phyloP scores from a whole-genome alignment of 2,888 invertebrate species.

The Cephus pygmeus region DNA sequence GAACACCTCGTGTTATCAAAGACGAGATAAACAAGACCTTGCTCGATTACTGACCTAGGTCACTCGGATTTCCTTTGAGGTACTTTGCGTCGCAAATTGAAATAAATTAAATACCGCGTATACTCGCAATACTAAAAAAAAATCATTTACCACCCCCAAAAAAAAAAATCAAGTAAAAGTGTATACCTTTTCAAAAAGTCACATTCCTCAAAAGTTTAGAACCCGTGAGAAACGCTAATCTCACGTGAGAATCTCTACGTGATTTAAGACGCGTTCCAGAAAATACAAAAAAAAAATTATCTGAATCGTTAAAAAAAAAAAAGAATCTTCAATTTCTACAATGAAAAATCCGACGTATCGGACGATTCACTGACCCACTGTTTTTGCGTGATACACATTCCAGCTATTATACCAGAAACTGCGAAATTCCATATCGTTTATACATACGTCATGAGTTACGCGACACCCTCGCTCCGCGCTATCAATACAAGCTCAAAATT shows the following conservation, averaged over 20 bases:
- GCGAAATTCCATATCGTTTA: neutral
- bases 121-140: neutral
- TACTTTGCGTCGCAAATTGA: neutral
- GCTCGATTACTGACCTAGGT: neutral
- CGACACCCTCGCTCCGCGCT: neutral
- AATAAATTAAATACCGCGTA: neutral
- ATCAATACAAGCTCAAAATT: neutral
- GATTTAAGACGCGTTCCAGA: neutral
- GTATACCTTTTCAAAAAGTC: neutral
- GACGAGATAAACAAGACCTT: neutral
- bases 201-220: neutral
- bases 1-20: neutral
- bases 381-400: neutral
- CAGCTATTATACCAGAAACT: neutral
- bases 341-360: neutral
- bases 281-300: no score
- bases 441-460: neutral
- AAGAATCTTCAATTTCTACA: neutral
- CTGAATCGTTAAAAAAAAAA: no score
- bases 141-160: no score
- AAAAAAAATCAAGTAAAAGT: neutral
- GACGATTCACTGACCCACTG: neutral
- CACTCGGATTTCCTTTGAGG: neutral
- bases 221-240: neutral
- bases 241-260: neutral